These are phyloP conservation scores for Chaenocephalus aceratus DNA, from an alignment of 2,113 vertebrate species.

Conservation along the genomic window DNA sequence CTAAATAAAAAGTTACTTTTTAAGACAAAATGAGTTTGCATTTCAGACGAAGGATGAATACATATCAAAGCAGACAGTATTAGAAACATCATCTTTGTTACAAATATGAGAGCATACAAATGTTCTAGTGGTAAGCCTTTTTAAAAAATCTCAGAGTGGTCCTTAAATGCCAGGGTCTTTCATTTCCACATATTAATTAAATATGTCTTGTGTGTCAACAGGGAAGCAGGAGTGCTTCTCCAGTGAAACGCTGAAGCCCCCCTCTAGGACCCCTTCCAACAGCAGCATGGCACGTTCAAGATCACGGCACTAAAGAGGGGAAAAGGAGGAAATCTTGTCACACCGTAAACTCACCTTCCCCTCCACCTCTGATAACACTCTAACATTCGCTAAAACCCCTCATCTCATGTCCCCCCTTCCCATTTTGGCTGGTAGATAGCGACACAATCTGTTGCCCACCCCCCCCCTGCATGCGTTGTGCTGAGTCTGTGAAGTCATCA, in stretches of 20 bases:
- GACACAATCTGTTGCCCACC: constrained; percentile 74
- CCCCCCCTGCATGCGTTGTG: constrained; percentile 43
- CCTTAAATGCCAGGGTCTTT: not conserved
- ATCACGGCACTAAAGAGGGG: constrained; percentile 48
- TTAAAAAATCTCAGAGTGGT: not conserved
- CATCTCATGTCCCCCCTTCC: constrained; percentile 20
- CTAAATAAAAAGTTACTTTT: too few relatives aligned
- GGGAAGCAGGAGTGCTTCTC: constrained; percentile 95
- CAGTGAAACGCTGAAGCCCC: constrained; percentile 91
- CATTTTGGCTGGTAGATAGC: constrained; percentile 69
- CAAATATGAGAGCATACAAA: too few relatives aligned
- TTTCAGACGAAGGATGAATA: too few relatives aligned
- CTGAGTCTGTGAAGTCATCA: constrained; percentile 56
- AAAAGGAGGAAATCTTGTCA: constrained; percentile 58
- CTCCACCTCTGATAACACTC: constrained; percentile 65
- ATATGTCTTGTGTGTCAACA: constrained; percentile 72
- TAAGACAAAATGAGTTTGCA: too few relatives aligned
- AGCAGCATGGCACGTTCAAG: constrained; percentile 52
- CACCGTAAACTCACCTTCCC: constrained; percentile 42
- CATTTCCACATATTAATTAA: not conserved
- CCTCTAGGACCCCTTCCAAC: constrained; percentile 55
- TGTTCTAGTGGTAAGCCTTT: too few relatives aligned
- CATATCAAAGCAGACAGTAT: too few relatives aligned
- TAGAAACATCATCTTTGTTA: too few relatives aligned
- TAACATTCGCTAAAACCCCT: constrained; percentile 71